Evolutionary conservation across 2,113 vertebrate species (phyloP).

Genomic region (Siphamia tubifer): DNA sequence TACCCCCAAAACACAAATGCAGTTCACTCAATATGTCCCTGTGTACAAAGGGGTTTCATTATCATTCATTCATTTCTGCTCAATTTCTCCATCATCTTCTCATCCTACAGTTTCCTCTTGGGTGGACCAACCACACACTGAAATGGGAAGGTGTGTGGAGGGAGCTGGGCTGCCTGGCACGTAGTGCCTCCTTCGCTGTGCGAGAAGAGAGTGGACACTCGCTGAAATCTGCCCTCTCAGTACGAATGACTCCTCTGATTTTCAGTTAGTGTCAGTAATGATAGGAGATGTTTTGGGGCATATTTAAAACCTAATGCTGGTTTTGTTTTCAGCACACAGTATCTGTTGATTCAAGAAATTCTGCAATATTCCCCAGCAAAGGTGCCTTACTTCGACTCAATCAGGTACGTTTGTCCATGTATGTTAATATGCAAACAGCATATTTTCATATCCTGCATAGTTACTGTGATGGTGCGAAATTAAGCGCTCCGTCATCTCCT

Average conservation of each 20-base stretch:
- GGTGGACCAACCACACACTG: conserved; percentile 87
- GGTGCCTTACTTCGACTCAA: conserved; percentile 93
- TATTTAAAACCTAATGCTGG: neutral
- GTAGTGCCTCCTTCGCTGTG: conserved; percentile 93
- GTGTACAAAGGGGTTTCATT: no score
- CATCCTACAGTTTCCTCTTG: conserved; percentile 86
- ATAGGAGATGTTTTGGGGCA: neutral
- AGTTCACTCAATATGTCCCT: no score
- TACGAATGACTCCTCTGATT: conserved; percentile 42
- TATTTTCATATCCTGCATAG: neutral
- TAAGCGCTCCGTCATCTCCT: no score
- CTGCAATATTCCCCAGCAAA: conserved; percentile 88
- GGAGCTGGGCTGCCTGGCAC: conserved; percentile 91
- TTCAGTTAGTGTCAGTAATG: neutral
- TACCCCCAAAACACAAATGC: no score
- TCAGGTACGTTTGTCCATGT: conserved; percentile 78
- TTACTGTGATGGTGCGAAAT: no score
- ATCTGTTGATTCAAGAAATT: conserved; percentile 91
- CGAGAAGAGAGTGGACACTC: conserved; percentile 95
- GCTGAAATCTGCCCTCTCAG: conserved; percentile 92
- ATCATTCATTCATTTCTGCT: neutral
- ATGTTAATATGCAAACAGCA: no score
- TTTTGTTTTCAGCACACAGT: conserved; percentile 86
- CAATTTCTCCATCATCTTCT: neutral
- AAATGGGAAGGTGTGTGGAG: conserved; percentile 98